Base-by-base conservation (phyloP, 35 echinoderm and acorn worm species). In the Holothuria glaberrima region DNA sequence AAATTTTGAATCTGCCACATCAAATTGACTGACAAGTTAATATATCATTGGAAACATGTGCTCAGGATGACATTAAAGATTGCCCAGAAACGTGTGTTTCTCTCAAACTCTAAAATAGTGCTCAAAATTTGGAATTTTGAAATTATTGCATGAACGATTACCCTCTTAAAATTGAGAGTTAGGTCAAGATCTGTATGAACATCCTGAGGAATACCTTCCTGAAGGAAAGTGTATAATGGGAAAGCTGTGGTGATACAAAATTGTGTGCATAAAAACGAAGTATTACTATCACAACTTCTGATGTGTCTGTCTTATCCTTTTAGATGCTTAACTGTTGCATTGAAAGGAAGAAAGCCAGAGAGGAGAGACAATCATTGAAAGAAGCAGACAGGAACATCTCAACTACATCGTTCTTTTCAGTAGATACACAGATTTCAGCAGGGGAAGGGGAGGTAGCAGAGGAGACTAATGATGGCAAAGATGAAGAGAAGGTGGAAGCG, bases 261-360 rank as follows among this genome's bases (percentile, higher is more conserved):
- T 16, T 67, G 63, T 46, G 63, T 67, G 16, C 29, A 67, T n/a
- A n/a, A n/a, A n/a, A 6, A 29, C 1, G 63, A 16, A 16, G 63
- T 16, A 19, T 25, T 19, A 25, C 6, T 66, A 19, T 66, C 63
- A 66, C 12, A 9, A 7, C 0, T 68, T 87, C 19, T 2, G 19
- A 66, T 67, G 22, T 68, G 9, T 80, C 33, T 85, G 59, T 62
- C 30, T 30, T 69, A 30, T 79, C 57, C 4, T 13, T 35, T 18
- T 26, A 98, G 96, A 98, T 98, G 96, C 68, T 98, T 0, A 98
- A 98, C 68, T 98, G 96, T 80, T 98, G 96, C 61, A 98, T 98
- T 14, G 82, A 72, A 2, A 68, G 96, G 50, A 98, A 95, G 59
- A 98, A 92, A 76, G 96, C 93, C 18, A 92, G 96, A 45, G 96